A percentile compares a stretch with the other conserved stretches of the same genome.
These are phyloP conservation scores for Harpegnathos saltator DNA, from an alignment of 1,140 invertebrate species.

Conservation along the genomic window DNA sequence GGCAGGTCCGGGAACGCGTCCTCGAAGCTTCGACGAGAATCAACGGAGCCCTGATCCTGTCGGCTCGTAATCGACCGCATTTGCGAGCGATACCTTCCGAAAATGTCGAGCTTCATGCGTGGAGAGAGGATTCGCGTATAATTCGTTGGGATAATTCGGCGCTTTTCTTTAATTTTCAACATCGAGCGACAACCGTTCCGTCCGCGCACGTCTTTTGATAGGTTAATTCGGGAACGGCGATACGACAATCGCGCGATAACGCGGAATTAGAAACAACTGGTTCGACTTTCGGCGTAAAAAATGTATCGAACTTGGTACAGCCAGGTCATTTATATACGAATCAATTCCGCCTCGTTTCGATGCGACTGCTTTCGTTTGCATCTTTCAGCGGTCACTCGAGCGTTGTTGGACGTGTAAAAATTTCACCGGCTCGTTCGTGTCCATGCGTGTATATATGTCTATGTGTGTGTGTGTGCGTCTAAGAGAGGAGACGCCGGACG, in stretches of 20 bases:
- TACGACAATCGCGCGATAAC: slow-evolving; percentile 3
- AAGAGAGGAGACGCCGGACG: too few relatives aligned
- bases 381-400: slow-evolving; percentile 22
- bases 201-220: neutral
- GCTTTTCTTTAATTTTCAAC: too few relatives aligned
- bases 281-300: slow-evolving; percentile 1
- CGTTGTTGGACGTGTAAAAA: too few relatives aligned
- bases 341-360: slow-evolving; percentile 28
- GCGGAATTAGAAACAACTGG: slow-evolving; percentile 18
- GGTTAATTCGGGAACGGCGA: neutral
- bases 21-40: neutral
- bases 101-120: neutral
- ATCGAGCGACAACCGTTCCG: too few relatives aligned
- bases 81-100: neutral
- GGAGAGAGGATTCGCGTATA: too few relatives aligned
- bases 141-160: too few relatives aligned
- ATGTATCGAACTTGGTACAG: slow-evolving; percentile 45
- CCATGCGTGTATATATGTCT: too few relatives aligned
- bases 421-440: too few relatives aligned
- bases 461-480: too few relatives aligned
- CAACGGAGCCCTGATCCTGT: too few relatives aligned
- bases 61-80: neutral
- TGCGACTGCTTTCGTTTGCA: slow-evolving; percentile 30
- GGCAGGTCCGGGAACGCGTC: neutral
- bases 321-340: slow-evolving; percentile 50